These are phyloP conservation scores for Amblyopsis rosae DNA, from an alignment of 2,113 vertebrate genomes.

Conservation along the genomic window DNA sequence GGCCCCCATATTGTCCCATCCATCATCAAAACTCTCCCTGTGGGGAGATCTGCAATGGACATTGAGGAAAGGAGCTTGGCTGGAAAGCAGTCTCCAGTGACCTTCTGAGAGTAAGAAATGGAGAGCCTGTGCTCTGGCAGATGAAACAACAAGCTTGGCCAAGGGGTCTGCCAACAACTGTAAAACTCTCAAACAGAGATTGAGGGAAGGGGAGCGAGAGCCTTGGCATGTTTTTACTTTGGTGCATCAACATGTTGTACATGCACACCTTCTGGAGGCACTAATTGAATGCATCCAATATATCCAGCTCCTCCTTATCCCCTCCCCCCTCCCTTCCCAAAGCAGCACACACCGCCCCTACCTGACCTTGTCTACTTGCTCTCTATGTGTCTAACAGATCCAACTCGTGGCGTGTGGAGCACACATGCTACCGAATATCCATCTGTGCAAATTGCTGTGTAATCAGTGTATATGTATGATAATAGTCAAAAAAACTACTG, in stretches of 20 bases:
- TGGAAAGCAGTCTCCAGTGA: slow-evolving; percentile 74
- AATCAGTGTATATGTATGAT: slow-evolving; percentile 39
- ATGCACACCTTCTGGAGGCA: slow-evolving; percentile 33
- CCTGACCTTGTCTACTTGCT: slow-evolving; percentile 46
- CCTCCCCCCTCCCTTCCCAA: too few relatives aligned
- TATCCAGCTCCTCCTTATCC: slow-evolving; percentile 24
- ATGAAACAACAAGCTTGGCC: slow-evolving; percentile 66
- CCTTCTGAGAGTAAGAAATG: slow-evolving; percentile 81
- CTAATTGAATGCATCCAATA: slow-evolving; percentile 55
- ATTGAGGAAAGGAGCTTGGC: slow-evolving; percentile 69
- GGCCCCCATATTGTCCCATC: slow-evolving; percentile 59
- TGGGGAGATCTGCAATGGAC: slow-evolving; percentile 59
- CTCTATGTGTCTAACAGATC: slow-evolving; percentile 8
- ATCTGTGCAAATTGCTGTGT: slow-evolving; percentile 18
- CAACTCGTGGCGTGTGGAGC: neutral
- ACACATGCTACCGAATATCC: neutral
- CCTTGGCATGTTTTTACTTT: slow-evolving; percentile 22
- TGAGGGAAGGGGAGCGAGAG: neutral
- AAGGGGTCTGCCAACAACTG: slow-evolving; percentile 74
- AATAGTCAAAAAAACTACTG: slow-evolving; percentile 17
- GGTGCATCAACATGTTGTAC: slow-evolving; percentile 34
- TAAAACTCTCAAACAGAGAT: slow-evolving; percentile 59
- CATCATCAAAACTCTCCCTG: slow-evolving; percentile 67
- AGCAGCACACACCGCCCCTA: neutral
- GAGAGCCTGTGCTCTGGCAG: slow-evolving; percentile 71